phyloP scores from a whole-genome alignment of 2,113 vertebrate genomes.

The Labrus mixtus region DNA sequence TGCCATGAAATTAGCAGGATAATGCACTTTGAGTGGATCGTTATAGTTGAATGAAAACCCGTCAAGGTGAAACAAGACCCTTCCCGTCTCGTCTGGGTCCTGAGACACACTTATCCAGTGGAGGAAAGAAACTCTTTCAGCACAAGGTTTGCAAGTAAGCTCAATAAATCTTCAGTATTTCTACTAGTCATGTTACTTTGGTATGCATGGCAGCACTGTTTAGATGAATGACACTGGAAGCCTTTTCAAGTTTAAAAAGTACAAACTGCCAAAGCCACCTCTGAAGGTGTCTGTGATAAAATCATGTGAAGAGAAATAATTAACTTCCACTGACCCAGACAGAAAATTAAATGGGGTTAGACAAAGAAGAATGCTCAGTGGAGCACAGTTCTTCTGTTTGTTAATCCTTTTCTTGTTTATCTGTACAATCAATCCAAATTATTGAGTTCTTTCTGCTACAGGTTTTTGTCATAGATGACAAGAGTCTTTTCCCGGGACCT shows the following conservation, averaged over 20 bases:
- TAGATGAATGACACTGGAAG: constrained; percentile 9
- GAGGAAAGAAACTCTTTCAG: background rate
- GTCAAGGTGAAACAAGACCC: no score
- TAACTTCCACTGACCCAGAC: constrained; percentile 53
- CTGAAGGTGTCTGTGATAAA: constrained; percentile 48
- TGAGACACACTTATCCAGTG: no score
- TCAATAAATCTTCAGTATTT: background rate
- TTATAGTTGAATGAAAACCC: no score
- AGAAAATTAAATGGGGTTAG: constrained; percentile 59
- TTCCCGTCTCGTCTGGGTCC: no score
- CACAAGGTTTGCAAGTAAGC: background rate
- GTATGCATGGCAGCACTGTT: constrained; percentile 2
- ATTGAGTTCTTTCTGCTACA: constrained; percentile 14
- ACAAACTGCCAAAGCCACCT: constrained; percentile 11
- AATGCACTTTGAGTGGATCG: no score
- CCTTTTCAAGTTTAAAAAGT: constrained; percentile 17
- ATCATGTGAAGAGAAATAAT: constrained; percentile 60
- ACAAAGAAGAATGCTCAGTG: constrained; percentile 35
- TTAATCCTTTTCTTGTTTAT: constrained; percentile 49
- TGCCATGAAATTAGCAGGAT: no score
- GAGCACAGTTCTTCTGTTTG: constrained; percentile 40
- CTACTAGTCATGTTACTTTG: background rate
- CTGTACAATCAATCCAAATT: constrained; percentile 33
- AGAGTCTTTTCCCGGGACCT: constrained; percentile 34
- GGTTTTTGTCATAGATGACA: constrained; percentile 31